Evolutionary conservation across 2,113 vertebrate species (phyloP).

Genomic region (Galemys pyrenaicus): DNA sequence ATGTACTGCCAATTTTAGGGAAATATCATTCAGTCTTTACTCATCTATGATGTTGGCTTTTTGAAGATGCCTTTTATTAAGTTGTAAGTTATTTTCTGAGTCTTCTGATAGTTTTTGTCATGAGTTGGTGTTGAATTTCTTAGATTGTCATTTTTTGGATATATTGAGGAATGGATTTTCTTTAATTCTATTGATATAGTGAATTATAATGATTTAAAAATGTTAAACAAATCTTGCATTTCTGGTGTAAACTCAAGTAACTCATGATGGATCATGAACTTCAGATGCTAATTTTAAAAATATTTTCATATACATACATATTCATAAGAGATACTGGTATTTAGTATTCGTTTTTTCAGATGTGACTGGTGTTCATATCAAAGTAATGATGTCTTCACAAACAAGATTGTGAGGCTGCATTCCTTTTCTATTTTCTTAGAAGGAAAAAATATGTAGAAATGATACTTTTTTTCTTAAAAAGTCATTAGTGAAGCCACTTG

Average conservation of each 20-base stretch:
- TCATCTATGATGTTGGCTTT: not conserved
- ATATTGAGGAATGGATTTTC: not conserved
- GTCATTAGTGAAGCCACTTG: not conserved
- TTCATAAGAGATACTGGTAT: not conserved
- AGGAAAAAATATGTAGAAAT: not conserved
- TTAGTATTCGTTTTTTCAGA: not conserved
- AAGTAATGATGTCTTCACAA: not conserved
- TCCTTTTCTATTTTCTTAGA: not conserved
- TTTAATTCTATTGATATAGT: not conserved
- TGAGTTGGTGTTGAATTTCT: not conserved
- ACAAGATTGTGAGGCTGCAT: not conserved
- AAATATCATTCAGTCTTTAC: not conserved
- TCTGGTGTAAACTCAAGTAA: not conserved
- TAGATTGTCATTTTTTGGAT: not conserved
- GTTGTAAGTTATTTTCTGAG: not conserved
- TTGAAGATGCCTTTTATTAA: not conserved
- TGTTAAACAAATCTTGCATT: not conserved
- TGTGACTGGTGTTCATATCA: not conserved
- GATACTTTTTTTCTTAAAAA: too few relatives aligned
- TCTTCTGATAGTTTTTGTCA: not conserved
- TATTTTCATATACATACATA: not conserved
- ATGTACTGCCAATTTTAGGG: not conserved
- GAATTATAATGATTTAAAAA: not conserved
- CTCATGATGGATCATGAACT: not conserved
- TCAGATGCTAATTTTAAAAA: not conserved